A percentile compares a stretch with the other conserved stretches of the same genome.
Conservation (phyloP, 2,113 vertebrate genomes). For the Carassius carassius region DNA sequence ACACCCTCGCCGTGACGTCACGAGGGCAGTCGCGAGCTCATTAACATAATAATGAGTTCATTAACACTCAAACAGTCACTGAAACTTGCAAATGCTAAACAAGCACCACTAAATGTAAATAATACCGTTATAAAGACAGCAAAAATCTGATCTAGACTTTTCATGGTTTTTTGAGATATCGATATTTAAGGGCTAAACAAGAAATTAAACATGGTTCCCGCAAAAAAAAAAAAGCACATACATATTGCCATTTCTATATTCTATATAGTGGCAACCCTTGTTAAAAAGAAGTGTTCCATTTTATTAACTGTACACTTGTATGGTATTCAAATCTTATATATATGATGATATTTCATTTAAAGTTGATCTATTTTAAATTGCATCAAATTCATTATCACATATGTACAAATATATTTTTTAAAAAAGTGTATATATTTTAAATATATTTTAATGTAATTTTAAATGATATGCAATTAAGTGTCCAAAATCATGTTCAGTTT, state of each 20-base stretch:
- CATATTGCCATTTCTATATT: neutral
- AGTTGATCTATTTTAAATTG: no score
- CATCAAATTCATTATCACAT: no score
- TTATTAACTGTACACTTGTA: neutral
- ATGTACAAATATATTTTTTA: no score
- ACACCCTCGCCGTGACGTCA: constrained; percentile 26
- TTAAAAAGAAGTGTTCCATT: neutral
- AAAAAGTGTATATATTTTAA: no score
- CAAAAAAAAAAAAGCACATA: neutral
- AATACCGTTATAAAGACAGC: neutral
- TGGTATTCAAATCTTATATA: neutral
- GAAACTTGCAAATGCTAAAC: neutral
- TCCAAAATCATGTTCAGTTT: no score
- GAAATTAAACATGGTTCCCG: neutral
- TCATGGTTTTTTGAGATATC: neutral
- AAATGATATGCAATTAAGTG: no score
- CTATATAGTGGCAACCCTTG: neutral
- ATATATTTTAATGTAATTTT: no score
- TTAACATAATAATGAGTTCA: constrained; percentile 9
- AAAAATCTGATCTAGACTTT: no score
- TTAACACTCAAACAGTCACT: neutral
- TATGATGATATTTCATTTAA: no score
- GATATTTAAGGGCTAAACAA: neutral
- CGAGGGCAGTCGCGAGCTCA: neutral
- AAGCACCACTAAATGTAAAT: neutral